These are phyloP conservation scores for Varroa destructor DNA, from an alignment of 1,140 invertebrate species.

Conservation along the genomic window DNA sequence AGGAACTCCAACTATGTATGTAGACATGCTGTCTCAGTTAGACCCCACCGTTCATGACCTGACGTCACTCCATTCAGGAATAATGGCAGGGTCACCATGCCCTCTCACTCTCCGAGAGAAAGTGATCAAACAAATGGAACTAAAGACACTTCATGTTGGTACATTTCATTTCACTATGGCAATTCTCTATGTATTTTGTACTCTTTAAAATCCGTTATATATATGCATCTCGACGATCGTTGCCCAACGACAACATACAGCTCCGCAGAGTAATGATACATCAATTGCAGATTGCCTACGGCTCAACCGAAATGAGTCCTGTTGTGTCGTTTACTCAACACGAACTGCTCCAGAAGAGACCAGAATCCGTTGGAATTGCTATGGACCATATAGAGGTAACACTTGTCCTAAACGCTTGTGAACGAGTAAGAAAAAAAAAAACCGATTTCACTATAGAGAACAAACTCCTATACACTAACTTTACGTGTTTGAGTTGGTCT, in stretches of 20 bases:
- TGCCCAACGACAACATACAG: too few relatives aligned
- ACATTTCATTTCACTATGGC: neutral
- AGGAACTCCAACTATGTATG: conserved; percentile 93
- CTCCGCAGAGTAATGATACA: neutral
- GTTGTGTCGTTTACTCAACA: conserved; percentile 52
- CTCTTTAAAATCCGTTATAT: too few relatives aligned
- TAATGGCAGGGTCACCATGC: conserved; percentile 40
- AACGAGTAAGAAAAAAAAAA: too few relatives aligned
- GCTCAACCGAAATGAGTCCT: conserved; percentile 72
- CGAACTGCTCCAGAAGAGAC: conserved; percentile 53
- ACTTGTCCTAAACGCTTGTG: conserved; percentile 22
- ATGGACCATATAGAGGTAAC: conserved; percentile 64
- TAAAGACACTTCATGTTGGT: conserved; percentile 5
- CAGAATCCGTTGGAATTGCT: conserved; percentile 61
- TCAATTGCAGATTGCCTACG: conserved; percentile 58
- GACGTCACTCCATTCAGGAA: conserved; percentile 45
- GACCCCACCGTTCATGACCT: conserved; percentile 39
- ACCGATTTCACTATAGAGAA: too few relatives aligned
- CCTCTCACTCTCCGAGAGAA: conserved; percentile 31
- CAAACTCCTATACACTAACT: too few relatives aligned
- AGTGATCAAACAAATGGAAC: conserved; percentile 12
- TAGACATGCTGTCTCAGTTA: conserved; percentile 55
- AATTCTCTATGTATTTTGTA: too few relatives aligned
- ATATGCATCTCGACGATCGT: too few relatives aligned
- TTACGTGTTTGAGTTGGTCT: too few relatives aligned